Conservation (phyloP, 2,888 invertebrate genomes). For the Bombyx huttoni region DNA sequence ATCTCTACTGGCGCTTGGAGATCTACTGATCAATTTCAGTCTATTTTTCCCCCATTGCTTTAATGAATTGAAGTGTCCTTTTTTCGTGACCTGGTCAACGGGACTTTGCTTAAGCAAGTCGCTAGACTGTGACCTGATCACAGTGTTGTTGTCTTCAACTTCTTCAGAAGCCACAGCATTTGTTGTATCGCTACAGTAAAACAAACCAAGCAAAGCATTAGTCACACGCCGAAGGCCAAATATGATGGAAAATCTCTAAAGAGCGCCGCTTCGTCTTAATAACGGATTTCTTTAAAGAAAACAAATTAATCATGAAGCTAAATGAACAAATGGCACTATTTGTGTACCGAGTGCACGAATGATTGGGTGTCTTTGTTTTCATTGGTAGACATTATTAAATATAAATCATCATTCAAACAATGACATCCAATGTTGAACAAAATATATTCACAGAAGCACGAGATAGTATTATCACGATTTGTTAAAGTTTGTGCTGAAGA, state of each 20-base stretch:
- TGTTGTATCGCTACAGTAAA: conserved; percentile 68
- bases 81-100: conserved; percentile 66
- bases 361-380: conserved; percentile 48
- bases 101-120: conserved; percentile 81
- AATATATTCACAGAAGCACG: conserved; percentile 67
- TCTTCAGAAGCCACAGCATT: conserved; percentile 68
- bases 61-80: conserved; percentile 83
- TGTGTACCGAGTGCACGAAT: conserved; percentile 63
- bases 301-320: conserved; percentile 61
- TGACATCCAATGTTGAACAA: conserved; percentile 56
- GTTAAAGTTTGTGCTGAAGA: conserved; percentile 61
- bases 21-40: conserved; percentile 80
- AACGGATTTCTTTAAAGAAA: conserved; percentile 44
- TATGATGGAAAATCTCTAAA: conserved; percentile 47
- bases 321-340: conserved; percentile 66
- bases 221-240: conserved; percentile 69
- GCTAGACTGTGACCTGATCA: conserved; percentile 80
- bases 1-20: conserved; percentile 70
- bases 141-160: conserved; percentile 64
- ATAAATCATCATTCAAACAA: conserved; percentile 30
- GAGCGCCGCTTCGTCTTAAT: conserved; percentile 59
- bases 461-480: conserved; percentile 51
- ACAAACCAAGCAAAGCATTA: conserved; percentile 74
- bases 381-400: conserved; percentile 18
- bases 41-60: conserved; percentile 90